These are phyloP conservation scores for Drosophila pandora DNA, from an alignment of 1,140 invertebrate genomes.

Conservation along the genomic window DNA sequence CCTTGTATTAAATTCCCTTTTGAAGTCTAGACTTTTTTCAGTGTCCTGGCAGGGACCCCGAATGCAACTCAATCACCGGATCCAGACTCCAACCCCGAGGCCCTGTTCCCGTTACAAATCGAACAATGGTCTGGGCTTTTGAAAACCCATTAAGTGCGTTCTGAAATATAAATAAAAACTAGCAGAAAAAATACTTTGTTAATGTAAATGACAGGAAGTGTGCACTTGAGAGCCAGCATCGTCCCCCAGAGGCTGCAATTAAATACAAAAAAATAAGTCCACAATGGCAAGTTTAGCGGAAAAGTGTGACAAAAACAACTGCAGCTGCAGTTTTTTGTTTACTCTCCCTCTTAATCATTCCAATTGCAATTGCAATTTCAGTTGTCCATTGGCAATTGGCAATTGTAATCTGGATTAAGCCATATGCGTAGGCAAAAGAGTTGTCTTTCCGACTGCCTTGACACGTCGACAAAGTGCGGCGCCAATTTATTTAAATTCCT, in stretches of 20 bases:
- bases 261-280: constrained; percentile 23
- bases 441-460: constrained; percentile 62
- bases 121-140: constrained; percentile 67
- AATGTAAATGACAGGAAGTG: constrained; percentile 77
- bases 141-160: constrained; percentile 70
- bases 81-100: constrained; percentile 38
- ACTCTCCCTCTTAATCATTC: constrained; percentile 39
- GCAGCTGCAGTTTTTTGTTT: constrained; percentile 57
- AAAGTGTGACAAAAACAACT: constrained; percentile 50
- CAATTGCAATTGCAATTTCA: constrained; percentile 48
- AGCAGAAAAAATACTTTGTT: constrained; percentile 50
- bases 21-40: background rate
- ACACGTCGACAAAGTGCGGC: constrained; percentile 59
- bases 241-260: constrained; percentile 43
- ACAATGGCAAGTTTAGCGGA: constrained; percentile 58
- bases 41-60: constrained; percentile 21
- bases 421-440: constrained; percentile 66
- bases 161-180: constrained; percentile 67
- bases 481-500: constrained; percentile 47
- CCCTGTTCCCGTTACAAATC: constrained; percentile 68
- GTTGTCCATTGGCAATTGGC: constrained; percentile 23
- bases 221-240: constrained; percentile 75
- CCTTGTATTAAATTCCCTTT: background rate
- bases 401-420: constrained; percentile 48
- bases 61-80: constrained; percentile 36